phyloP scores from a whole-genome alignment of 2,888 invertebrate genomes.

The Candidula unifasciata region DNA sequence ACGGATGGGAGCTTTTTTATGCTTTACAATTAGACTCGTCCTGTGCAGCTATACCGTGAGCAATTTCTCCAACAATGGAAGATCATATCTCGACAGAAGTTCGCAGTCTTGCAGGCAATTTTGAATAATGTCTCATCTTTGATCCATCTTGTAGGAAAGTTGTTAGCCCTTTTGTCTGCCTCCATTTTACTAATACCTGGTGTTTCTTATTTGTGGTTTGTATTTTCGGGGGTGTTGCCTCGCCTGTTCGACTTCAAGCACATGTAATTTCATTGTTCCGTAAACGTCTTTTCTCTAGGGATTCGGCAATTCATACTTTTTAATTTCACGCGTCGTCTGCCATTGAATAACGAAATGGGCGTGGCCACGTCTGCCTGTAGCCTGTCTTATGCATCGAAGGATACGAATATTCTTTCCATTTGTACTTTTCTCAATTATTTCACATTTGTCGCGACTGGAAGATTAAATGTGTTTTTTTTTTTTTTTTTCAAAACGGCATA shows the following conservation, averaged over 20 bases:
- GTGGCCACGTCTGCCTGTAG: neutral
- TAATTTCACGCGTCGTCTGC: slow-evolving; percentile 29
- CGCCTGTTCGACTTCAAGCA: slow-evolving; percentile 14
- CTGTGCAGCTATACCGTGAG: neutral
- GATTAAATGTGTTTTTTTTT: too few species aligned
- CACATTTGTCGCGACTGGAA: neutral
- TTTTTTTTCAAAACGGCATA: too few species aligned
- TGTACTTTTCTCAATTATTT: too few species aligned
- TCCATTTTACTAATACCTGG: neutral
- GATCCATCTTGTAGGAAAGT: slow-evolving; percentile 33
- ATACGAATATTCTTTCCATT: too few species aligned
- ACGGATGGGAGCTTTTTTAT: slow-evolving; percentile 11
- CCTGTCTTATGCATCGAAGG: neutral
- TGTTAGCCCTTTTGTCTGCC: slow-evolving; percentile 1
- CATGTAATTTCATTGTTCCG: slow-evolving; percentile 34
- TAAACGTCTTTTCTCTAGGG: slow-evolving; percentile 32
- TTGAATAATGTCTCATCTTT: neutral
- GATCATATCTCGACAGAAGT: slow-evolving; percentile 34
- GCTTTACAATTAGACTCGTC: neutral
- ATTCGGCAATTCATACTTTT: slow-evolving; percentile 3
- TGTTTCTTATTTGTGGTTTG: slow-evolving; percentile 13
- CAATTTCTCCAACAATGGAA: slow-evolving; percentile 15
- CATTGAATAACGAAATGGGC: neutral
- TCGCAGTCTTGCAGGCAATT: slow-evolving; percentile 1
- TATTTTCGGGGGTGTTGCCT: neutral